Conservation (phyloP, 2,888 invertebrate genomes). For the Caenorhabditis plicata region DNA sequence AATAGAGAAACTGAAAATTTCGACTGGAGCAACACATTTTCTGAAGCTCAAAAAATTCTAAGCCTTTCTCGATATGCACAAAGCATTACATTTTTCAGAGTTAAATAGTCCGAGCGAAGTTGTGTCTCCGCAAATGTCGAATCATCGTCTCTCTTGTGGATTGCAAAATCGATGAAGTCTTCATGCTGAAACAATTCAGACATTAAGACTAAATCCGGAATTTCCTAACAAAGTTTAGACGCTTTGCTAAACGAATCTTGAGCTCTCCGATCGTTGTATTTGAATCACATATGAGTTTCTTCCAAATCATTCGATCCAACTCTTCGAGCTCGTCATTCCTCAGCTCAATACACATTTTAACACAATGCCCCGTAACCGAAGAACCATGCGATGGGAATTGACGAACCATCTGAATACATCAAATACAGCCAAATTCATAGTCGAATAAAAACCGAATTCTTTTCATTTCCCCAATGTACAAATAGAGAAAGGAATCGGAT, state of each 20-base stretch:
- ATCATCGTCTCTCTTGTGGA: conserved; percentile 28
- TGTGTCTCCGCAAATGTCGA: conserved; percentile 17
- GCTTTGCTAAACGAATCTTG: conserved; percentile 21
- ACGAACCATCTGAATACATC: conserved; percentile 19
- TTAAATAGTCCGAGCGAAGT: conserved; percentile 20
- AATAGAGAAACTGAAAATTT: too few relatives aligned
- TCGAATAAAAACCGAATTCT: conserved; percentile 11
- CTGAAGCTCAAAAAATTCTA: too few relatives aligned
- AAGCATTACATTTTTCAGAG: conserved; percentile 12
- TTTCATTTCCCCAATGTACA: conserved; percentile 27
- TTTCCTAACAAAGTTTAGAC: conserved; percentile 9
- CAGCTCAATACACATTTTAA: conserved; percentile 19
- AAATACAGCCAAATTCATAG: not conserved
- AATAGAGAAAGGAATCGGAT: conserved; percentile 25
- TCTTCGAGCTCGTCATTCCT: conserved; percentile 22
- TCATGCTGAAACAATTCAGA: conserved; percentile 9
- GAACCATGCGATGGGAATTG: conserved; percentile 26
- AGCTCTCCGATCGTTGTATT: conserved; percentile 28
- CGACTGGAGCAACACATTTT: too few relatives aligned
- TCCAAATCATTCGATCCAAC: conserved; percentile 13
- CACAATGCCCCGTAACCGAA: conserved; percentile 16
- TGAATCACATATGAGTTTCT: conserved; percentile 20
- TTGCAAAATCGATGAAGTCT: conserved; percentile 8
- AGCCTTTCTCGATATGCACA: not conserved
- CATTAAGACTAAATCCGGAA: not conserved